Base-by-base conservation (phyloP, 1,140 invertebrate genomes). In the Dendroctonus valens region DNA sequence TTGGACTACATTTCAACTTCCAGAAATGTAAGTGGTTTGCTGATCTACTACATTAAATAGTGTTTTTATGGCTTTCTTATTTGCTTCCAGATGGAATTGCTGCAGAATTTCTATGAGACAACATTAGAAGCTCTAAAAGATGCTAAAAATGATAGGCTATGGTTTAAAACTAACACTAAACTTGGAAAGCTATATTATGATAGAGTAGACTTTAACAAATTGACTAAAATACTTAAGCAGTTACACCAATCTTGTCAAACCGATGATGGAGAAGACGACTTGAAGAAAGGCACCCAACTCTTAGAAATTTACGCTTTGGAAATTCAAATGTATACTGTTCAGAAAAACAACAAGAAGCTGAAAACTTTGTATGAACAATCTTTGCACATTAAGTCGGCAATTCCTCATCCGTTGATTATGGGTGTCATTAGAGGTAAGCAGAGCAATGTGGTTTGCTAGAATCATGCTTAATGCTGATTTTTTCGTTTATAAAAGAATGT, bases 91-190 rank as follows among this genome's bases (percentile, higher is more conserved):
- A 99, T 99, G 95, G 94, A 97, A 78, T 80, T 99, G n/a, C 80
- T 99, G 37, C 97, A 99, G 86, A 92, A 99, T 79, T 99, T 99
- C 80, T 99, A 99, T 83, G 96, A 99, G 83, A 99, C 97, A 37
- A 99, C 97, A 3, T 82, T 99, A 76, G 96, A 99, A 81, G 96
- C 97, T 41, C 82, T 99, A 55, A 97, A 97, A 80, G 95, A 99
- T 86, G 95, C 96, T 0, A 99, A 99, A 80, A 99, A 99, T 83
- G 98, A 99, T 81, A 84, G 98, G 71, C 81, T 99, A 41, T 99
- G 98, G 98, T 99, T 99, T 79, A 99, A 99, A 83, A 99, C 98
- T 6, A 99, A 99, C 78, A 99, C 96, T 3, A 99, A 99, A 83
- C 80, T 99, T 69, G 98, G 96, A 26, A 99, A 99, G 80, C 80